Conservation (phyloP, 2,888 invertebrate species). For the Drosophila paucipuncta region DNA sequence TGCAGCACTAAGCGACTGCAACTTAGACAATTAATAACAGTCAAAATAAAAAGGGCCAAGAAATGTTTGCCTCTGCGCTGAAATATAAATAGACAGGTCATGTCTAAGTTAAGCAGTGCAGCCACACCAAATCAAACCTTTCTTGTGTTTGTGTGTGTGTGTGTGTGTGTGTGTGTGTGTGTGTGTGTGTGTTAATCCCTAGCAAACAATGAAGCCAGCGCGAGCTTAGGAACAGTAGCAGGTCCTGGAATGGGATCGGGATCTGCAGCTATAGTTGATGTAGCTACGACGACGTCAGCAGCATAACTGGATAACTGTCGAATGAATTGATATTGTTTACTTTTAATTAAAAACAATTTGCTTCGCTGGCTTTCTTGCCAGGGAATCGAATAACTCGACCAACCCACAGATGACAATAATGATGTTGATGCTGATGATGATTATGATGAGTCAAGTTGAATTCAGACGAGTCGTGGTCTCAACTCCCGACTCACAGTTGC, state of each 20-base stretch:
- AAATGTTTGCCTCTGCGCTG: conserved; percentile 51
- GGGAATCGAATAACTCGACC: conserved; percentile 42
- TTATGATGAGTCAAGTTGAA: conserved; percentile 27
- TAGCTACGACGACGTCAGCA: conserved; percentile 59
- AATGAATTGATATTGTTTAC: conserved; percentile 81
- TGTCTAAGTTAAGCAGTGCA: conserved; percentile 34
- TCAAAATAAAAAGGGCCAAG: conserved; percentile 45
- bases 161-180: conserved; percentile 1
- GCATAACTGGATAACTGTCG: conserved; percentile 79
- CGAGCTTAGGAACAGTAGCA: conserved; percentile 32
- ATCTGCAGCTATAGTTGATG: conserved; percentile 8
- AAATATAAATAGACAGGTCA: conserved; percentile 58
- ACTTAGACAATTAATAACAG: conserved; percentile 70
- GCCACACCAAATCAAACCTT: conserved; percentile 1
- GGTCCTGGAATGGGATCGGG: conserved; percentile 9
- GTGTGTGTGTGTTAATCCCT: conserved; percentile 57
- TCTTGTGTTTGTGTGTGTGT: neutral
- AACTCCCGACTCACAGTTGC: conserved; percentile 11
- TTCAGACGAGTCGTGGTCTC: conserved; percentile 16
- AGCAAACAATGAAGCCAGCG: conserved; percentile 59
- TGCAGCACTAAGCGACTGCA: conserved; percentile 42
- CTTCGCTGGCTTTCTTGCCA: conserved; percentile 77
- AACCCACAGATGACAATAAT: conserved; percentile 24
- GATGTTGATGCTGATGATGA: conserved; percentile 6
- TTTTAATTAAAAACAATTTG: conserved; percentile 81